A percentile compares a stretch with the other conserved stretches of the same genome.
Evolutionary conservation across 2,888 invertebrate species (phyloP).

Genomic region (Acanthococcus lagerstroemiae): DNA sequence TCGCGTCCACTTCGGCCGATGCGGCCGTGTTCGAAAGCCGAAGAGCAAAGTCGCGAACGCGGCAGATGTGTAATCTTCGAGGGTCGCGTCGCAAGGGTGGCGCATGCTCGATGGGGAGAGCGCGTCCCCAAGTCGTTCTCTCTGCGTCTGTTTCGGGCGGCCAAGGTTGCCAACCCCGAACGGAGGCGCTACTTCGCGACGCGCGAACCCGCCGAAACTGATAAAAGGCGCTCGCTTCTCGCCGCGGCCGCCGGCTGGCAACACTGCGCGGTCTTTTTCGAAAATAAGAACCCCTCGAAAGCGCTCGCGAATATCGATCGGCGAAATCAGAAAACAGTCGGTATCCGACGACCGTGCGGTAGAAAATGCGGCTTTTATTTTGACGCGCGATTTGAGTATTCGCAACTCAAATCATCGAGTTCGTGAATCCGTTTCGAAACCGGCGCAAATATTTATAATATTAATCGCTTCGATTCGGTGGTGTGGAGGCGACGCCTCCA

Average conservation of each 20-base stretch:
- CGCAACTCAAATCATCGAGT: too few species aligned
- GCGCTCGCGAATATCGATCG: constrained; percentile 19
- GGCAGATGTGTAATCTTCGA: constrained; percentile 8
- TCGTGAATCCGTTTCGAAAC: too few species aligned
- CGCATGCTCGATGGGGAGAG: constrained; percentile 6
- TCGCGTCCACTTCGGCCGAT: too few species aligned
- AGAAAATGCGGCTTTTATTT: constrained; percentile 8
- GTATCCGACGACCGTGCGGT: constrained; percentile 14
- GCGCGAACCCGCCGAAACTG: background rate
- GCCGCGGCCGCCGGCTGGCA: background rate
- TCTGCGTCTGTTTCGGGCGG: background rate
- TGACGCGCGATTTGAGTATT: background rate
- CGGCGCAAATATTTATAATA: constrained; percentile 6
- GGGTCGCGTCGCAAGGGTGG: constrained; percentile 2
- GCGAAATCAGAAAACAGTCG: constrained; percentile 15
- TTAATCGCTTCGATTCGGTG: constrained; percentile 28
- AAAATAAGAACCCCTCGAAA: constrained; percentile 19
- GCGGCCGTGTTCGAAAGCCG: too few species aligned
- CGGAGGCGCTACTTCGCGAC: background rate
- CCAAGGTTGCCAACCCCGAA: background rate
- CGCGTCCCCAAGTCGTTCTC: background rate
- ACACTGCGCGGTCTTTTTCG: constrained; percentile 18
- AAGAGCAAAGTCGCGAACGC: background rate
- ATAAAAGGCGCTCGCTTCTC: background rate
- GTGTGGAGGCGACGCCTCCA: constrained; percentile 38